Base-by-base conservation (phyloP, 2,888 invertebrate species). In the Perdita meconis region DNA sequence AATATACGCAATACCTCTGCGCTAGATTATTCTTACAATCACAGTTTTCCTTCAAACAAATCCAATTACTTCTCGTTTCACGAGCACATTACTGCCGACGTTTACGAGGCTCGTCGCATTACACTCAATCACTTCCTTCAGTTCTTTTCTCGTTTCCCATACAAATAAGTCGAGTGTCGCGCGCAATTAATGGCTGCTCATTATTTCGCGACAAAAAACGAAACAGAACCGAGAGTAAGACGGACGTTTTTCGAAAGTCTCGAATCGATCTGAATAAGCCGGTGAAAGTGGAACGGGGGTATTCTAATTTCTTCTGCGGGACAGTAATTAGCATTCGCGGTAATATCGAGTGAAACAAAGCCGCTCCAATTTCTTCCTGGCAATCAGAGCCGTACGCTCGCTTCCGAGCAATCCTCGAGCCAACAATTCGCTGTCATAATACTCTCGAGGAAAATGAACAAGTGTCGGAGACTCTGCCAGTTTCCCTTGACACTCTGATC, bases 401-500 rank as follows among this genome's bases (percentile, higher is more conserved):
- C 26, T 5, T 51, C 13, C n/a, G 1, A 10, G 2, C 50, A 26
- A 38, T 34, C 8, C 10, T 19, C 13, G 6, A 16, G 22, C 10
- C 4, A 24, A 34, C n/a, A 51, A 76, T 64, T 42, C 12, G 1
- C 8, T 10, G 38, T 13, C 34, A 40, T 53, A 38, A 57, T 22
- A 19, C 26, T 34, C 57, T 34, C 26, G 59, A 55, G 42, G 66
- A 70, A 72, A 69, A 71, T 13, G 24, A 22, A 34, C 47, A 63
- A 3, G 47, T 50, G 38, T 47, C 34, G 19, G 4, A 34, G 34
- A 67, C 22, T 70, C 55, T 56, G 42, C 84, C 56, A 22, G 81
- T 78, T 83, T 73, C 78, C 84, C 83, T 83, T 83, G 83, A 81
- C 84, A 81, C 81, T 78, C 19, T 83, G 65, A 84, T 75, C 83